These are phyloP conservation scores for Conops quadrifasciatus DNA, from an alignment of 2,888 invertebrate genomes.

Conservation along the genomic window DNA sequence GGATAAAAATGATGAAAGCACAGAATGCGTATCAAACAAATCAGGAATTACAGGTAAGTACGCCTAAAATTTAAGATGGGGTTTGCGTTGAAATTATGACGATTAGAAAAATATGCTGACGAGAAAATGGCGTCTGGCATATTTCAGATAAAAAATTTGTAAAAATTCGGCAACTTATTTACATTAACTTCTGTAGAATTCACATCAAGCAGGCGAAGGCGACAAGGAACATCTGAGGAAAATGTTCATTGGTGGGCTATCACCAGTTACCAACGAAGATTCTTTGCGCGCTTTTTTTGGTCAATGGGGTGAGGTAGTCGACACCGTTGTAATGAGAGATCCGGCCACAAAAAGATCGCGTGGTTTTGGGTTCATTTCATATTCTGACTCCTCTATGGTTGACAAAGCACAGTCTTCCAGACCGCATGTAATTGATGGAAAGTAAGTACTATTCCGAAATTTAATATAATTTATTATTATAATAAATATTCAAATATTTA, in stretches of 20 bases:
- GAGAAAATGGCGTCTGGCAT: conserved; percentile 22
- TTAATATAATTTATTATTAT: too few species aligned
- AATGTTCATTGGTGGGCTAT: conserved; percentile 59
- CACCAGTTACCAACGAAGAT: conserved; percentile 55
- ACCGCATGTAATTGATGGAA: conserved; percentile 61
- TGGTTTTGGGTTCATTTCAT: conserved; percentile 61
- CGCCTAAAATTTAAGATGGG: neutral
- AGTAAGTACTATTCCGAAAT: conserved; percentile 69
- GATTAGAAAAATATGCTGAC: conserved; percentile 6
- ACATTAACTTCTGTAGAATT: too few species aligned
- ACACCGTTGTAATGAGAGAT: conserved; percentile 60
- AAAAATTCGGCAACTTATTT: neutral
- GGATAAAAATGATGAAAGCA: conserved; percentile 25
- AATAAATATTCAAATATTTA: too few species aligned
- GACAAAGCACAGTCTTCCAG: conserved; percentile 57
- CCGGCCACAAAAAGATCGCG: conserved; percentile 58
- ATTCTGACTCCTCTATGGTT: conserved; percentile 50
- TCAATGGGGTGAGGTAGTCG: conserved; percentile 57
- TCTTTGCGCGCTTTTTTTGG: conserved; percentile 53
- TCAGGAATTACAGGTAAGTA: conserved; percentile 27
- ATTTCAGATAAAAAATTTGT: neutral
- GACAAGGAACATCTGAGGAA: conserved; percentile 57
- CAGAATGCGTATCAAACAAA: conserved; percentile 22
- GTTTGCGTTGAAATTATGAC: neutral
- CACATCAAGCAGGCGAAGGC: neutral